phyloP scores from a whole-genome alignment of 2,888 invertebrate species.

The Acanthacorydalis orientalis region DNA sequence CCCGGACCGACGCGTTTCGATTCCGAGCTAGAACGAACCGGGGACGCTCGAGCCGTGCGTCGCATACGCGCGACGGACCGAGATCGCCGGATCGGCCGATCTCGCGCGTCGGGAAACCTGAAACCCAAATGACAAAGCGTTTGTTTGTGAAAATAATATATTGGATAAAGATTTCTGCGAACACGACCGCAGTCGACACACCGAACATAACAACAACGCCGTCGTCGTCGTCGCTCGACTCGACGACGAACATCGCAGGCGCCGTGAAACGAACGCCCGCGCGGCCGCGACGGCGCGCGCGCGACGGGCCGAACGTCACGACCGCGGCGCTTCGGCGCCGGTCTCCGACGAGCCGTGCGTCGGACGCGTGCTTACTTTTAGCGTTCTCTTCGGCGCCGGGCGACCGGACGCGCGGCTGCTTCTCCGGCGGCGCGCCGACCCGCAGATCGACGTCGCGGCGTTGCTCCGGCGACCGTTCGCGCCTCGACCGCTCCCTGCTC shows the following conservation, averaged over 20 bases:
- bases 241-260: too few species aligned
- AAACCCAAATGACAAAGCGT: too few species aligned
- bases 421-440: slow-evolving; percentile 22
- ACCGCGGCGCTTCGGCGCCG: slow-evolving; percentile 11
- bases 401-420: slow-evolving; percentile 20
- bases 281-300: not conserved
- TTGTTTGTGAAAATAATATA: too few species aligned
- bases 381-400: slow-evolving; percentile 12
- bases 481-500: slow-evolving; percentile 46
- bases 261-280: not conserved
- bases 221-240: slow-evolving; percentile 1
- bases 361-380: slow-evolving; percentile 32
- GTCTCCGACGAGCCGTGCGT: slow-evolving; percentile 16
- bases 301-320: not conserved
- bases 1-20: too few species aligned
- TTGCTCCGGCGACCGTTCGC: slow-evolving; percentile 42
- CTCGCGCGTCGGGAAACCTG: too few species aligned
- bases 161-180: too few species aligned
- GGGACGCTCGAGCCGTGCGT: too few species aligned
- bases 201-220: not conserved
- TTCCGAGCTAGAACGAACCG: too few species aligned
- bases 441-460: slow-evolving; percentile 24
- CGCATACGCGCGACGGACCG: too few species aligned
- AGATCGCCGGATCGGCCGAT: too few species aligned
- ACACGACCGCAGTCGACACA: too few species aligned